Evolutionary conservation across 1,140 invertebrate species (phyloP), one percentile per base, ranked within the genome.

Genomic region (Anoplophora glabripennis): DNA sequence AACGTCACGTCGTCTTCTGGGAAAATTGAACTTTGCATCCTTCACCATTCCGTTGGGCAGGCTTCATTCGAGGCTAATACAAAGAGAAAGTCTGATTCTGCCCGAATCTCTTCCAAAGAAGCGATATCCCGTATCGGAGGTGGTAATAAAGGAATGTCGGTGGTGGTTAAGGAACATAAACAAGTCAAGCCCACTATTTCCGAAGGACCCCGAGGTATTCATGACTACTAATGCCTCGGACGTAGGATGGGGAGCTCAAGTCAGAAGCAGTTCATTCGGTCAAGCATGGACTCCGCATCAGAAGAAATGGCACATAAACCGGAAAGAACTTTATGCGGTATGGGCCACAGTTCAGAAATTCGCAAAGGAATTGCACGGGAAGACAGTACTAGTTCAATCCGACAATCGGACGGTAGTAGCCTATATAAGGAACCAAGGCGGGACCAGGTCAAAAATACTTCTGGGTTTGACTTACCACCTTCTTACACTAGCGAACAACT

Each of bases 291-390:
- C 47, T 7, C 8, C n/a, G 7, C 11, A n/a, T 8, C 45, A 57
- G 38, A 34, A 3, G 9, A 9, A 4, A n/a, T 57, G 55, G 55
- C 47, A 51, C 35, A 53, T 53, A 14, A 57, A 53, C 12, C n/a
- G 34, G 28, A 58, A 58, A 53, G 36, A 53, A 12, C 9, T 53
- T 11, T 53, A 42, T 42, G 48, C 49, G 36, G 48, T 58, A 12
- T 49, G 34, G 4, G 47, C 47, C 9, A 12, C 21, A 12, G 34
- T 51, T 33, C 7, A 11, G 17, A 11, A 33, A 11, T 33, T 11
- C 34, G 11, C 47, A 15, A 5, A 28, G 0, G 9, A 51, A 8
- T 10, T n/a, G 45, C 1, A 34, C 58, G 9, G 51, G 55, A 37
- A 47, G 42, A 17, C 44, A 55, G 17, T 55, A 40, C 8, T 28